Evolutionary conservation across 1,140 invertebrate species (phyloP).

Genomic region (Halictus rubicundus): DNA sequence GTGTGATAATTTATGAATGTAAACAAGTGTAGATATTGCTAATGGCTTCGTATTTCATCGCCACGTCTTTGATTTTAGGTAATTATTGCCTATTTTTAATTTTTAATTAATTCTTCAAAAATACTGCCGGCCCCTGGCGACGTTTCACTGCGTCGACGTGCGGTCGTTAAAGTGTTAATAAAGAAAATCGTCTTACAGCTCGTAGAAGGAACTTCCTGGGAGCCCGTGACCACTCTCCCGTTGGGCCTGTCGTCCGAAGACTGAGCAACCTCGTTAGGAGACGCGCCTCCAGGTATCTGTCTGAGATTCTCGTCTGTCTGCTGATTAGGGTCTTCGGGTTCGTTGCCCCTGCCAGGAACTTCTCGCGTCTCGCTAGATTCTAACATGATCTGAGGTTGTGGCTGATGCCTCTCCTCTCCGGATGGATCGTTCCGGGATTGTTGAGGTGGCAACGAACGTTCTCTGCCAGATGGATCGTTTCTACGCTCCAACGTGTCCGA

Average conservation of each 20-base stretch:
- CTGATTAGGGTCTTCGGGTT: conserved; percentile 65
- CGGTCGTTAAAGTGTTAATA: too few relatives aligned
- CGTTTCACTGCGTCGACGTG: too few relatives aligned
- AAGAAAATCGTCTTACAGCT: conserved; percentile 59
- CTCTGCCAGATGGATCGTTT: conserved; percentile 77
- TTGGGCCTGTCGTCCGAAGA: conserved; percentile 67
- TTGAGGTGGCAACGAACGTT: conserved; percentile 70
- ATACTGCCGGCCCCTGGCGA: too few relatives aligned
- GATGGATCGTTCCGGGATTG: conserved; percentile 78
- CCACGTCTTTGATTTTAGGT: too few relatives aligned
- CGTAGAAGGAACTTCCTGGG: conserved; percentile 69
- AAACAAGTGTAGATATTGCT: too few relatives aligned
- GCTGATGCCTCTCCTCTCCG: conserved; percentile 70
- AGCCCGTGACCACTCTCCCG: conserved; percentile 76
- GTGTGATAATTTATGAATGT: too few relatives aligned
- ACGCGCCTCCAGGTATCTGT: conserved; percentile 76
- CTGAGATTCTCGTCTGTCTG: conserved; percentile 65
- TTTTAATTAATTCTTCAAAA: too few relatives aligned
- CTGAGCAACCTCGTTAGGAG: conserved; percentile 68
- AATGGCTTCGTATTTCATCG: too few relatives aligned
- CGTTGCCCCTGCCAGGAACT: conserved; percentile 75
- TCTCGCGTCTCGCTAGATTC: conserved; percentile 71
- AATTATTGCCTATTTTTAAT: too few relatives aligned
- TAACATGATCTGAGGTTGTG: conserved; percentile 58
- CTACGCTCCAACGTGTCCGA: conserved; percentile 71